Evolutionary conservation across 1,140 invertebrate genomes (phyloP).

Genomic region (Zaprionus africanus): DNA sequence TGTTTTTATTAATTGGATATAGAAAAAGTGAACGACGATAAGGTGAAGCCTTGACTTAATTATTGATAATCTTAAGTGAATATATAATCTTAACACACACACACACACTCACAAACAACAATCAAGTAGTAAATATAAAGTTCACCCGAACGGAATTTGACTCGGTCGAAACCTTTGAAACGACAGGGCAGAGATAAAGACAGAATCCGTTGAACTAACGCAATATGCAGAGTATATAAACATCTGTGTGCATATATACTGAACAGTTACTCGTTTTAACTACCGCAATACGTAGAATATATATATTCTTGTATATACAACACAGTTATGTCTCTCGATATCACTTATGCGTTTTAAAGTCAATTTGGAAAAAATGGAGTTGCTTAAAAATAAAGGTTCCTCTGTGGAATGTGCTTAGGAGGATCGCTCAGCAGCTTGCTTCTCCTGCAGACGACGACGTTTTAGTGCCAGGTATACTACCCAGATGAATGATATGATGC

Average conservation of each 20-base stretch:
- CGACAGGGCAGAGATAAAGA: slow-evolving; percentile 24
- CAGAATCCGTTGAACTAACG: slow-evolving; percentile 22
- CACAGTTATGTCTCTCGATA: background rate
- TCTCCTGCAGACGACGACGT: slow-evolving; percentile 82
- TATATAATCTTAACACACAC: slow-evolving; percentile 14
- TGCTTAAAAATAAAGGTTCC: background rate
- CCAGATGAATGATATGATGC: slow-evolving; percentile 89
- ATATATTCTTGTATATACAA: background rate
- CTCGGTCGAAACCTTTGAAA: slow-evolving; percentile 33
- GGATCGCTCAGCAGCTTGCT: slow-evolving; percentile 52
- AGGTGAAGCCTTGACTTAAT: slow-evolving; percentile 1
- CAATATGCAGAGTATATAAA: slow-evolving; percentile 1
- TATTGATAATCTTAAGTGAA: background rate
- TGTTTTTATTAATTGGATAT: slow-evolving; percentile 20
- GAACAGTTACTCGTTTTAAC: slow-evolving; percentile 4
- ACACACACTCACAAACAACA: slow-evolving; percentile 2
- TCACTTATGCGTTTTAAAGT: background rate
- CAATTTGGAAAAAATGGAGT: background rate
- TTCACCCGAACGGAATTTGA: background rate
- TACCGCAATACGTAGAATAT: background rate
- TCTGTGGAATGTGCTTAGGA: slow-evolving; percentile 39
- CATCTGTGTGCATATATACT: slow-evolving; percentile 2
- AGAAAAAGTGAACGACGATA: slow-evolving; percentile 13
- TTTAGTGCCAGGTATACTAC: slow-evolving; percentile 88
- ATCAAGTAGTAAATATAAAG: background rate